Percentiles rank a stretch among this genome's conserved stretches.
Evolutionary conservation across 2,888 invertebrate species (phyloP).

Genomic region (Harpalus rufipes): DNA sequence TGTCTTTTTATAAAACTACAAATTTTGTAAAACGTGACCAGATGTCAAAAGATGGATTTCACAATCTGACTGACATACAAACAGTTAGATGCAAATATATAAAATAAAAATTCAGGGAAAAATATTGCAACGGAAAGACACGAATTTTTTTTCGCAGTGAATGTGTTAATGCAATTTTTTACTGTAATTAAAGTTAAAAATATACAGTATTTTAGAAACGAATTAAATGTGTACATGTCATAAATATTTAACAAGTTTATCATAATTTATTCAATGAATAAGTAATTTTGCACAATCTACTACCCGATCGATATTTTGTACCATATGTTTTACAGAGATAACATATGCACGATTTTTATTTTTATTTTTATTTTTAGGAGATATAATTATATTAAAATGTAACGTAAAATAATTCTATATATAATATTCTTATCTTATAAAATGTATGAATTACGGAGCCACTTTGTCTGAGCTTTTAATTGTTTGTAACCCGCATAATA

Average conservation of each 20-base stretch:
- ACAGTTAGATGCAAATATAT: too few relatives aligned
- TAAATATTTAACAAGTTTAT: slow-evolving; percentile 35
- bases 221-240: neutral
- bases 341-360: neutral
- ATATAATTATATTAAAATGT: neutral
- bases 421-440: too few relatives aligned
- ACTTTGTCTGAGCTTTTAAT: neutral
- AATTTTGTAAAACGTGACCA: too few relatives aligned
- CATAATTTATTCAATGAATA: slow-evolving; percentile 18
- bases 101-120: too few relatives aligned
- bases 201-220: neutral
- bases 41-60: too few relatives aligned
- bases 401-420: too few relatives aligned
- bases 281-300: slow-evolving; percentile 13
- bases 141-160: neutral
- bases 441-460: neutral
- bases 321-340: slow-evolving; percentile 31
- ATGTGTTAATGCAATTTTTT: neutral
- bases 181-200: neutral
- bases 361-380: neutral
- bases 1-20: too few relatives aligned
- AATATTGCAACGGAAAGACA: too few relatives aligned
- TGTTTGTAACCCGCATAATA: neutral
- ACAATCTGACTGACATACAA: too few relatives aligned
- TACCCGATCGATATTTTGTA: slow-evolving; percentile 29